Evolutionary conservation across 2,797 vertebrate genomes (phyloP), one percentile per base, ranked within the genome.

Genomic region (Notolabrus celidotus): DNA sequence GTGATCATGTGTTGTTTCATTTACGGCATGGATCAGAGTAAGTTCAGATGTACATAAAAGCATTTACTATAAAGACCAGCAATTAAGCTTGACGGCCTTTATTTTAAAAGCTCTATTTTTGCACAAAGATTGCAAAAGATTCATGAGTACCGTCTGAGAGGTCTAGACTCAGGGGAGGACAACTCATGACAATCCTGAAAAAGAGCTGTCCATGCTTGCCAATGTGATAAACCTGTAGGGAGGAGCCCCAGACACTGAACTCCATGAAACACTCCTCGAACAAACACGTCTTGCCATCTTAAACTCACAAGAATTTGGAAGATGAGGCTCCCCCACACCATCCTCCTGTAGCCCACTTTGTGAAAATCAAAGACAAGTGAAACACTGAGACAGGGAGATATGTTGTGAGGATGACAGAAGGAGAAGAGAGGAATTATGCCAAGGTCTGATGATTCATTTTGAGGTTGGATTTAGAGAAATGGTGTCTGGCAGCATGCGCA

Each of bases 391-490:
- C 12, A 63, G 74, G 49, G 54, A 85, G 67, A 50, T 79, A 80
- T 67, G 66, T 53, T 74, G 52, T 45, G 56, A 81, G 85, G 76
- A 78, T 66, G 76, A 86, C 74, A 81, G 50, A 60, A 76, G 74
- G 71, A 84, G 54, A 79, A 53, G 46, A 58, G 77, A 89, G 67
- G 61, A 82, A 85, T 76, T 75, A 84, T 68, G 78, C 80, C 75
- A 84, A 58, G 70, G 77, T 84, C 82, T 78, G 77, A 84, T 85
- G 82, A 95, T 88, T 90, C 81, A 90, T 92, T 83, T 85, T 93
- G 86, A 80, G 88, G 82, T 92, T 85, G 58, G 69, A 88, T 83
- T 84, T 16, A 82, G 83, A 81, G 87, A 87, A 89, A 93, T 67
- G 86, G 81, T 84, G 71, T 88, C 89, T 91, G 91, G 82, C 83